Evolutionary conservation across 2,113 vertebrate genomes (phyloP), one percentile per base, ranked within the genome.

Genomic region (Xyliphius kryptos): DNA sequence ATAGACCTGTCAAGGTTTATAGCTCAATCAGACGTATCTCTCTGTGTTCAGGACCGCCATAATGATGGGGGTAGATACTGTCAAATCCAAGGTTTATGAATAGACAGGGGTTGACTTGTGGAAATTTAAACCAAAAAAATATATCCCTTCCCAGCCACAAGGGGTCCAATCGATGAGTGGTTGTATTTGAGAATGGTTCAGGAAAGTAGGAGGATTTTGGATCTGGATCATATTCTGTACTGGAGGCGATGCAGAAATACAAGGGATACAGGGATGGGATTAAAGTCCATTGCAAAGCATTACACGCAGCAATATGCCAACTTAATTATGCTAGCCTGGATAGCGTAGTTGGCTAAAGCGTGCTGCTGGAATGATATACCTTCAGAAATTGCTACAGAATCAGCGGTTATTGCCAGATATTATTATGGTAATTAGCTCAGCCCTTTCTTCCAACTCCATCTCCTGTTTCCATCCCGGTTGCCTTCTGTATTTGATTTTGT

Each of bases 1-100:
- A 12, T 4, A 37, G 32, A 38, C 38, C 53, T 17, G 53, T 54
- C 52, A 37, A 54, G n/a, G 52, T 54, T 54, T 54, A 54, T 54
- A 16, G 32, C 10, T 17, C 15, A 38, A 55, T 55, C 32, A 55
- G 53, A 54, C 4, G 8, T 37, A 55, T 55, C 15, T 38, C 53
- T 38, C 10, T 1, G 19, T n/a, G 53, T 38, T 38, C 51, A 15
- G 22, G 21, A 32, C 7, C 6, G n/a, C 32, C 32, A 55, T 38
- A 38, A 38, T 12, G 53, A 55, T 38, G 5, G 32, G 53, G 10
- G 17, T n/a, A 7, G 32, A 38, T 55, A 3, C 2, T 1, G 53
- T 7, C 36, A 19, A 12, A 37, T 55, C 53, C 36, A 55, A 16
- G 10, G 5, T 11, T 17, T 12, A 17, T 38, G 53, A 56, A 6